These are phyloP conservation scores for Butorides virescens DNA, from an alignment of 2,113 vertebrate species.

Conservation along the genomic window DNA sequence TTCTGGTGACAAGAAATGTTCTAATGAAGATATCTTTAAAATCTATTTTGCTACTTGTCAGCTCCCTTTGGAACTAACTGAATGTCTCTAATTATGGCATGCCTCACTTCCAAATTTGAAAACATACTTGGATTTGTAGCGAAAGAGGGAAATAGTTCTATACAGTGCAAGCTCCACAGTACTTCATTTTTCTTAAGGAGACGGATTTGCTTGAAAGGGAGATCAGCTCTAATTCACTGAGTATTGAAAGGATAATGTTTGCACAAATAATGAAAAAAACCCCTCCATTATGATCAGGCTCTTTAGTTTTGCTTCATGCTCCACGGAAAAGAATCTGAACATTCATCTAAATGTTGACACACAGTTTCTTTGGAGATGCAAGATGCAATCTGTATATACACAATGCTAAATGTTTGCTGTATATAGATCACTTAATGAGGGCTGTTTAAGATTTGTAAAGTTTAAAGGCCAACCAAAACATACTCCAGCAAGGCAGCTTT, in stretches of 20 bases:
- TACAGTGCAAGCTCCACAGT: background rate
- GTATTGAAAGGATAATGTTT: background rate
- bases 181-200: background rate
- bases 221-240: background rate
- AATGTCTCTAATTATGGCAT: background rate
- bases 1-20: background rate
- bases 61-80: background rate
- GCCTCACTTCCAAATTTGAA: background rate
- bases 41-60: background rate
- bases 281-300: fast-evolving
- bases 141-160: background rate
- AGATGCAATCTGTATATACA: background rate
- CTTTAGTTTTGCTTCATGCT: background rate
- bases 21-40: background rate
- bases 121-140: background rate
- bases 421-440: background rate
- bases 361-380: background rate
- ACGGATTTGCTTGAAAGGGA: background rate
- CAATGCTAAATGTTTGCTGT: background rate
- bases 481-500: background rate
- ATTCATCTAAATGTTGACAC: background rate
- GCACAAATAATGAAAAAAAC: background rate
- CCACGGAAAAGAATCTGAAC: background rate
- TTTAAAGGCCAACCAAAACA: background rate
- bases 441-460: background rate